These are phyloP conservation scores for Noctilio leporinus DNA, from an alignment of 2,113 vertebrate species.

Conservation along the genomic window DNA sequence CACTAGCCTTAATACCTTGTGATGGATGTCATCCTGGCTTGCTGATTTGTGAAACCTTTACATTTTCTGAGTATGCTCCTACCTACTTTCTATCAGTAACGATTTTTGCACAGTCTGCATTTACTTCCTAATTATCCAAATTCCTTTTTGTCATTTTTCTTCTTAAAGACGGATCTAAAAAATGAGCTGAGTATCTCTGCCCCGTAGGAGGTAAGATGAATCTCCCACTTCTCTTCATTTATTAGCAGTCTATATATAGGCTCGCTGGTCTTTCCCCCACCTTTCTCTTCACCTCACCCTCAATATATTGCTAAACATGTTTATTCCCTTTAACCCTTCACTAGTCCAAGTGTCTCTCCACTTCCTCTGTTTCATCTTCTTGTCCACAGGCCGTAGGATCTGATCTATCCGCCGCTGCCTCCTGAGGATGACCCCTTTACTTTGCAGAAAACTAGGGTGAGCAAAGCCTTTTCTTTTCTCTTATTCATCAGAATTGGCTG, in stretches of 20 bases:
- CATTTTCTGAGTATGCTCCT: slow-evolving; percentile 66
- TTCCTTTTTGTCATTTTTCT: slow-evolving; percentile 77
- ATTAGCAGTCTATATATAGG: slow-evolving; percentile 35
- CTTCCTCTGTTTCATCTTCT: not conserved
- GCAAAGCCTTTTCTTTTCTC: not conserved
- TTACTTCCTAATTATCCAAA: slow-evolving; percentile 77
- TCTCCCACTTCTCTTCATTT: slow-evolving; percentile 57
- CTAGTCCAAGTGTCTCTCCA: not conserved
- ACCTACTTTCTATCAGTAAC: slow-evolving; percentile 66
- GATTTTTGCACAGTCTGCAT: slow-evolving; percentile 74
- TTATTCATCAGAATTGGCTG: not conserved
- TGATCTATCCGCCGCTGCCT: not conserved
- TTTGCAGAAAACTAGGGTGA: not conserved
- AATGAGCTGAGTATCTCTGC: slow-evolving; percentile 64
- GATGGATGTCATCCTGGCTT: slow-evolving; percentile 69
- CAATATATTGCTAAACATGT: slow-evolving; percentile 21
- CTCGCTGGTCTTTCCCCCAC: slow-evolving; percentile 13
- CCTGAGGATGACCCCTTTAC: not conserved
- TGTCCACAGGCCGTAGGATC: not conserved
- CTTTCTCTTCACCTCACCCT: not conserved
- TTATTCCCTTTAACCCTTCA: slow-evolving; percentile 55
- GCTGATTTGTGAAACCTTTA: slow-evolving; percentile 71
- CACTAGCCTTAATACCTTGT: slow-evolving; percentile 61
- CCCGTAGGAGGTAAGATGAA: slow-evolving; percentile 66
- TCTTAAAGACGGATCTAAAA: slow-evolving; percentile 75